Conservation (phyloP, 2,797 vertebrate species). For the Ctenochaetus hawaiiensis region DNA sequence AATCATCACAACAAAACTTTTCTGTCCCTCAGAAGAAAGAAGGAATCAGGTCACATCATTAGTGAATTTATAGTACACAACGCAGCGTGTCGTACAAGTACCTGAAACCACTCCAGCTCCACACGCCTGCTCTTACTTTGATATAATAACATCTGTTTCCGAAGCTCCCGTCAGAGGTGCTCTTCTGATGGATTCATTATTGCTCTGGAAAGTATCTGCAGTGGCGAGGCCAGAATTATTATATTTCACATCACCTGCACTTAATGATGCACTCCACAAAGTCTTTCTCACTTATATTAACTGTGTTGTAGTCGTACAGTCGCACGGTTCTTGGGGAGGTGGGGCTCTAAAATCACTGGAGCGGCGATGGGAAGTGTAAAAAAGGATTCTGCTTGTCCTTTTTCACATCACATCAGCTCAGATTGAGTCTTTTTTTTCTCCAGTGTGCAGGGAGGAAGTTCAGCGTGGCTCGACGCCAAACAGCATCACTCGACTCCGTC, state of each 20-base stretch:
- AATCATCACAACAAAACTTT: neutral
- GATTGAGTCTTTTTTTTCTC: constrained; percentile 1
- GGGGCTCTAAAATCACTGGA: constrained; percentile 10
- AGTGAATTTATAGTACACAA: neutral
- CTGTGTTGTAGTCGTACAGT: neutral
- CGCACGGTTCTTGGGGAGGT: neutral
- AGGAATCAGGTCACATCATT: constrained; percentile 6
- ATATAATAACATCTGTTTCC: constrained; percentile 13
- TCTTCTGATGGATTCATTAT: constrained; percentile 25
- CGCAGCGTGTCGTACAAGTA: neutral
- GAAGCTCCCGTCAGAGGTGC: constrained; percentile 18
- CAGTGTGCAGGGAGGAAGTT: neutral
- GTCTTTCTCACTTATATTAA: constrained; percentile 10
- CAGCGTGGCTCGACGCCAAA: constrained; percentile 3
- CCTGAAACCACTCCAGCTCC: neutral
- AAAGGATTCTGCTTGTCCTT: constrained; percentile 20
- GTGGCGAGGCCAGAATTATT: constrained; percentile 14
- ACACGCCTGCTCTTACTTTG: neutral
- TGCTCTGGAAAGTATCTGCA: neutral
- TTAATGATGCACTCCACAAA: constrained; percentile 34
- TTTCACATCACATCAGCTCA: constrained; percentile 11
- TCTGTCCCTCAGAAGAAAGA: neutral
- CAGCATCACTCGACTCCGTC: constrained; percentile 19
- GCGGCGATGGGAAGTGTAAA: neutral
- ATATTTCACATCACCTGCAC: constrained; percentile 21